Conservation (phyloP, 1,140 invertebrate species). For the Matsumurasca onukii region DNA sequence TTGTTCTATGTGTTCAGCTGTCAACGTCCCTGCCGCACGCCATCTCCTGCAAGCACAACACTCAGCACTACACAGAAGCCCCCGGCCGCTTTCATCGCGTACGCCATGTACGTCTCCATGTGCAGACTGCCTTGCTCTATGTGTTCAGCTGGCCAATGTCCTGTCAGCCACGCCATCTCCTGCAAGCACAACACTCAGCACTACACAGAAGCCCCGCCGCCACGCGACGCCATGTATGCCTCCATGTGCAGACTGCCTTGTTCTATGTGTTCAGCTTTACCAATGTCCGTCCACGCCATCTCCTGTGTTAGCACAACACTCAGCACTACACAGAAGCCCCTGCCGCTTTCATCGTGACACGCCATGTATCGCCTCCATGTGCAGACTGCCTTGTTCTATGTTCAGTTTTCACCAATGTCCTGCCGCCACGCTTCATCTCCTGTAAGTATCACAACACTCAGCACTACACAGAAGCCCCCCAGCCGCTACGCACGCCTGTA, state of each 20-base stretch:
- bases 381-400: conserved; percentile 51
- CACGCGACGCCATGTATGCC: conserved; percentile 54
- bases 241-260: conserved; percentile 50
- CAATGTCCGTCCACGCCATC: too few species aligned
- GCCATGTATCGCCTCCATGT: conserved; percentile 49
- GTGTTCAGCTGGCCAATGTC: conserved; percentile 51
- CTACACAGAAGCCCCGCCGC: conserved; percentile 58
- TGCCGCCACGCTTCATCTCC: too few species aligned
- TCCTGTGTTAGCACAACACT: conserved; percentile 56
- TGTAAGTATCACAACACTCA: conserved; percentile 56
- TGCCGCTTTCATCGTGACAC: conserved; percentile 61
- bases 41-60: too few species aligned
- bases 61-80: conserved; percentile 54
- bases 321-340: conserved; percentile 55
- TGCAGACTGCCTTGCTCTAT: conserved; percentile 51
- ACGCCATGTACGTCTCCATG: conserved; percentile 52
- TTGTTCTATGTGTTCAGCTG: conserved; percentile 51
- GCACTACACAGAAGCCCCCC: conserved; percentile 58
- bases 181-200: conserved; percentile 54
- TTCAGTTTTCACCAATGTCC: conserved; percentile 51
- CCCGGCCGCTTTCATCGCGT: conserved; percentile 61
- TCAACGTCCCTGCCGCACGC: conserved; percentile 45
- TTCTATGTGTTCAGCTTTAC: conserved; percentile 52
- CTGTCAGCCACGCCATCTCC: too few species aligned
- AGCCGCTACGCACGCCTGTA: conserved; percentile 54